These are phyloP conservation scores for Sternarchorhynchus goeldii DNA, from an alignment of 2,797 vertebrate genomes.

Conservation along the genomic window DNA sequence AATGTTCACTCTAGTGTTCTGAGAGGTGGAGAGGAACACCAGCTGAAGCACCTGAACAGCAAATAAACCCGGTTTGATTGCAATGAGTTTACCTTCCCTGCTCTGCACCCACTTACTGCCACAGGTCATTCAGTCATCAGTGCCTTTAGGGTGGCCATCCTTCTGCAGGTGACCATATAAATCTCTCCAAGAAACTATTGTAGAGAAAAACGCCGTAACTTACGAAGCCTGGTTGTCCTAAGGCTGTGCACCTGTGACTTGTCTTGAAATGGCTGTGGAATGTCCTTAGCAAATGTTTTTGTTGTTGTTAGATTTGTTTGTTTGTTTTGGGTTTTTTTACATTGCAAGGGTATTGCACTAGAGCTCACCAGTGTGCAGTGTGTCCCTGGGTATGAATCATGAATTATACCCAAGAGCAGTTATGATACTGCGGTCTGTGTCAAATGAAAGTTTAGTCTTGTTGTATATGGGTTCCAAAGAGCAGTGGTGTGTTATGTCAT, in stretches of 20 bases:
- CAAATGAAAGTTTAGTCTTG: not conserved
- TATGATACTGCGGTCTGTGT: not conserved
- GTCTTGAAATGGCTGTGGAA: not conserved
- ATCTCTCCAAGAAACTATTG: slow-evolving; percentile 1
- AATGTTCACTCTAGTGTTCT: slow-evolving; percentile 1
- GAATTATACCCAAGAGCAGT: too few relatives aligned
- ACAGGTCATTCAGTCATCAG: slow-evolving; percentile 70
- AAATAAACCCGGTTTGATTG: slow-evolving; percentile 54
- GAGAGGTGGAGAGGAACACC: slow-evolving; percentile 23
- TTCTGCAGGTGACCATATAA: slow-evolving; percentile 53
- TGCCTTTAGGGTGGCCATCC: slow-evolving; percentile 59
- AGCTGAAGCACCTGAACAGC: slow-evolving; percentile 25
- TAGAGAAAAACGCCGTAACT: not conserved
- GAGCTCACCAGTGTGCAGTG: not conserved
- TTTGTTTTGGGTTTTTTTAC: too few relatives aligned
- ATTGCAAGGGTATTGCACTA: not conserved
- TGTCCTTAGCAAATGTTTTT: slow-evolving; percentile 5
- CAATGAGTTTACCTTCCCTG: slow-evolving; percentile 61
- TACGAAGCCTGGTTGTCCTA: slow-evolving; percentile 1
- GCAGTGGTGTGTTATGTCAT: too few relatives aligned
- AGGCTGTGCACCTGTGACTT: slow-evolving; percentile 44
- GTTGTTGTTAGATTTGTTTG: too few relatives aligned
- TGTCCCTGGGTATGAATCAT: not conserved
- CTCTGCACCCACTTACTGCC: slow-evolving; percentile 58
- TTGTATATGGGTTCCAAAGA: not conserved